A percentile compares a stretch with the other conserved stretches of the same genome.
Evolutionary conservation across 2,888 invertebrate genomes (phyloP).

Genomic region (Osmoderma eremita): DNA sequence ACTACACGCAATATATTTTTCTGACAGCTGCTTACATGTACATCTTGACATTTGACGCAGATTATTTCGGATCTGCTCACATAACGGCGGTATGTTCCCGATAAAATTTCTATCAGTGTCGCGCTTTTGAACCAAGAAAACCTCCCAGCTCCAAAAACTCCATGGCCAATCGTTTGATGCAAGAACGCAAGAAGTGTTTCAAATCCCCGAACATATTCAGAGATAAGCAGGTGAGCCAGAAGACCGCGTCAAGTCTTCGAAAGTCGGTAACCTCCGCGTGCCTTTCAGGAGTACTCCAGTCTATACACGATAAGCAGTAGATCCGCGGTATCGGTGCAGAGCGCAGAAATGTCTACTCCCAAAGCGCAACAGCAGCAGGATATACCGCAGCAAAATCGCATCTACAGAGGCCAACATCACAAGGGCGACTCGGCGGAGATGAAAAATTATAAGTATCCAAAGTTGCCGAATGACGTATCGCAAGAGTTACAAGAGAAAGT

Average conservation of each 20-base stretch:
- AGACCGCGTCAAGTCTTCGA: neutral
- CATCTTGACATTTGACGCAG: slow-evolving; percentile 21
- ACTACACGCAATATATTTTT: too few species aligned
- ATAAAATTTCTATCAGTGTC: slow-evolving; percentile 31
- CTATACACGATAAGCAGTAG: slow-evolving; percentile 38
- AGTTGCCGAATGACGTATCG: slow-evolving; percentile 34
- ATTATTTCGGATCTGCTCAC: slow-evolving; percentile 27
- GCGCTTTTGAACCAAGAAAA: slow-evolving; percentile 1
- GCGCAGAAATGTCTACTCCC: slow-evolving; percentile 25
- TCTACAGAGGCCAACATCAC: slow-evolving; percentile 12
- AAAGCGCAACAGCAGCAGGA: slow-evolving; percentile 1
- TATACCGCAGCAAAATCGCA: slow-evolving; percentile 1
- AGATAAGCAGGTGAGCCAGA: slow-evolving; percentile 26
- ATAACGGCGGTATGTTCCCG: slow-evolving; percentile 30
- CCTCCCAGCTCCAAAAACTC: neutral
- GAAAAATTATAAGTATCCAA: slow-evolving; percentile 6
- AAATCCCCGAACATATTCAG: slow-evolving; percentile 37
- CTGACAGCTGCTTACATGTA: too few species aligned
- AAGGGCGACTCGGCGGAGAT: slow-evolving; percentile 22
- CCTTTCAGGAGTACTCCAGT: slow-evolving; percentile 38
- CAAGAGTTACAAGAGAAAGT: slow-evolving; percentile 36
- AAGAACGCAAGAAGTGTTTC: slow-evolving; percentile 32
- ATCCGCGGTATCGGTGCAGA: slow-evolving; percentile 24
- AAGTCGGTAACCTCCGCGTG: neutral
- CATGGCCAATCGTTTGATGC: slow-evolving; percentile 31